Base-by-base conservation (phyloP, 2,113 vertebrate genomes). In the Poeciliopsis turrubarensis region DNA sequence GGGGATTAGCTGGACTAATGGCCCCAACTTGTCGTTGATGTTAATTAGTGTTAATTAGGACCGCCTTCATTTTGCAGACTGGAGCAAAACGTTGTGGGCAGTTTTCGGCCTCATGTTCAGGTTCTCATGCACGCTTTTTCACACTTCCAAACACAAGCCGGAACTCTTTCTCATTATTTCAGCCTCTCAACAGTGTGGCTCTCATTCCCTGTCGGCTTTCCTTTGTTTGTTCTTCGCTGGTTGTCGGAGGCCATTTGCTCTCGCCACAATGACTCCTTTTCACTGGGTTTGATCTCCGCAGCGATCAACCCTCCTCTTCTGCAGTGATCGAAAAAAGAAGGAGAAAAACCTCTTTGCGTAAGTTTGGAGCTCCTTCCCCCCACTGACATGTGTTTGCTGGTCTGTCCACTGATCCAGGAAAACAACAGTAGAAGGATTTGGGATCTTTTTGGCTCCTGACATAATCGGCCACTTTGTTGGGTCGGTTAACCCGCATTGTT, bases 21-120 rank as follows among this genome's bases (percentile, higher is more conserved):
- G 89, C 91, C 87, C 75, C 86, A 41, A 90, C 88, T 91, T 94
- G 92, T 93, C 92, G 64, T 92, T 95, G 94, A 95, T 85, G 89
- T 92, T 95, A 93, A 95, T 95, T 94, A 93, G 89, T 79, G 76
- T 93, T 94, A 95, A 95, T 95, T 95, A 92, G 93, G 92, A 81
- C 81, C 86, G 75, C 83, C 62, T 82, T 89, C 79, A 77, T 87
- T 86, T 78, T 72, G 71, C 80, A 27, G 75, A 34, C 60, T 1
- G 78, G 60, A 63, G 51, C 57, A 60, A 72, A 67, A 79, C 65
- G 65, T 69, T 15, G 14, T 34, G 26, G 70, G 72, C 30, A 65
- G 75, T 80, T 87, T 72, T 47, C 15, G 29, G 60, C 25, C 44
- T 63, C 44, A 70, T 41, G 69, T 31, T 73, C 64, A 73, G 72